These are phyloP conservation scores for Schizopygopsis pylzovi DNA, from an alignment of 2,797 vertebrate species.

Conservation along the genomic window DNA sequence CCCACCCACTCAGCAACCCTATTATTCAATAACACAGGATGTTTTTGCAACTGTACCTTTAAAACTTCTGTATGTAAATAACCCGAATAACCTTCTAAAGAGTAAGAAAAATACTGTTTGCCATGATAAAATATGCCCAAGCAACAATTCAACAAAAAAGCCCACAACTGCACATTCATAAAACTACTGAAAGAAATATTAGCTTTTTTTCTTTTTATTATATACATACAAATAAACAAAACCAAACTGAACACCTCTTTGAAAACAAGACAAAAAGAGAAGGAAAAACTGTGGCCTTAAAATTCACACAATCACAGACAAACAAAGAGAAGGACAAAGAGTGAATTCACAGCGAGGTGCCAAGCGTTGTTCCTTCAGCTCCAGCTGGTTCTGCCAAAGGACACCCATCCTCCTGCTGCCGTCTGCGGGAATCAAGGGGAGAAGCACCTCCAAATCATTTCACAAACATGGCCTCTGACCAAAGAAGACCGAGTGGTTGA, in stretches of 20 bases:
- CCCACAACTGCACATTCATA: not conserved
- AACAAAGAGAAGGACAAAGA: slow-evolving; percentile 41
- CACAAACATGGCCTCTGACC: slow-evolving; percentile 1
- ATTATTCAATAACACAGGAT: not conserved
- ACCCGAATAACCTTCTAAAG: not conserved
- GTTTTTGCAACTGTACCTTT: not conserved
- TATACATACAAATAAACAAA: slow-evolving; percentile 5
- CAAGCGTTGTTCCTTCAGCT: slow-evolving; percentile 45
- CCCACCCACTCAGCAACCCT: not conserved
- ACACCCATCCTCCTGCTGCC: slow-evolving; percentile 39
- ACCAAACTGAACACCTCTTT: not conserved
- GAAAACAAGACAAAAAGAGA: not conserved
- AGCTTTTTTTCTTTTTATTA: not conserved
- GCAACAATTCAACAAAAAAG: not conserved
- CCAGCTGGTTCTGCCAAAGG: slow-evolving; percentile 48
- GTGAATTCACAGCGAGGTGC: slow-evolving; percentile 50
- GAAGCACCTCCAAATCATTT: slow-evolving; percentile 11
- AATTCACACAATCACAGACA: slow-evolving; percentile 32
- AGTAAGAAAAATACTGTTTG: not conserved
- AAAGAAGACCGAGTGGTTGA: not conserved
- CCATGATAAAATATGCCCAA: not conserved
- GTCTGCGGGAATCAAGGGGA: not conserved
- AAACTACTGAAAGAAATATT: not conserved
- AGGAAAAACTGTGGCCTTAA: slow-evolving; percentile 5
- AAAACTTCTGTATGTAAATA: not conserved